Evolutionary conservation across 2,113 vertebrate genomes (phyloP).

Genomic region (Myotis yumanensis): DNA sequence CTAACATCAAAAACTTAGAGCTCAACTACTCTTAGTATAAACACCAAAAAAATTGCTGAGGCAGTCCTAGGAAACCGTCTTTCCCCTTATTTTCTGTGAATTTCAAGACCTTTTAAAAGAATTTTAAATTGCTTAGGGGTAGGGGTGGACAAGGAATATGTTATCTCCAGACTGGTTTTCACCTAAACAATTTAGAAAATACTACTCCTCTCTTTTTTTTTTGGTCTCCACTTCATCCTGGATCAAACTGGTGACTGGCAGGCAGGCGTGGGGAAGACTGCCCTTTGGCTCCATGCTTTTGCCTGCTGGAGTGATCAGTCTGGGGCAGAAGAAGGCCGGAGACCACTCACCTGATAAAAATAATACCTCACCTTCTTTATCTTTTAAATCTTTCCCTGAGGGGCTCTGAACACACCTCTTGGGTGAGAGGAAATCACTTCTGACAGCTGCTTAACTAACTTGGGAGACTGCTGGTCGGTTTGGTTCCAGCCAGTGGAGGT

Average conservation of each 20-base stretch:
- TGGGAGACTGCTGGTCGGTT: not conserved
- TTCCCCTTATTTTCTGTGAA: not conserved
- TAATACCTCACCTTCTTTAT: too few species aligned
- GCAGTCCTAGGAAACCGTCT: not conserved
- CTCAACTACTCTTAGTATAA: not conserved
- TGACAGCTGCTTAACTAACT: not conserved
- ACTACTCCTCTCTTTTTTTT: not conserved
- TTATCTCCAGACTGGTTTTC: not conserved
- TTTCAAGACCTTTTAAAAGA: not conserved
- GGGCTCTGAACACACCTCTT: not conserved
- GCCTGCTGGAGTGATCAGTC: not conserved
- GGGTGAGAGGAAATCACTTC: not conserved
- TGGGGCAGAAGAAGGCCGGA: not conserved
- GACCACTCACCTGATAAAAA: not conserved
- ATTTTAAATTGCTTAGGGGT: not conserved
- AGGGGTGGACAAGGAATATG: not conserved
- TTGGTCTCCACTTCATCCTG: not conserved
- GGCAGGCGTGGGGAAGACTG: not conserved
- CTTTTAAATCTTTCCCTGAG: not conserved
- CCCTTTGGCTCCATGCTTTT: not conserved
- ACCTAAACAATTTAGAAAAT: not conserved
- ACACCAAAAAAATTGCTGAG: not conserved
- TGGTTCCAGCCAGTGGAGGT: not conserved
- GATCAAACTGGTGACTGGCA: not conserved
- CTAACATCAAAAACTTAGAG: not conserved